These are phyloP conservation scores for Hydraecia micacea DNA, from an alignment of 2,888 invertebrate species.

Conservation along the genomic window DNA sequence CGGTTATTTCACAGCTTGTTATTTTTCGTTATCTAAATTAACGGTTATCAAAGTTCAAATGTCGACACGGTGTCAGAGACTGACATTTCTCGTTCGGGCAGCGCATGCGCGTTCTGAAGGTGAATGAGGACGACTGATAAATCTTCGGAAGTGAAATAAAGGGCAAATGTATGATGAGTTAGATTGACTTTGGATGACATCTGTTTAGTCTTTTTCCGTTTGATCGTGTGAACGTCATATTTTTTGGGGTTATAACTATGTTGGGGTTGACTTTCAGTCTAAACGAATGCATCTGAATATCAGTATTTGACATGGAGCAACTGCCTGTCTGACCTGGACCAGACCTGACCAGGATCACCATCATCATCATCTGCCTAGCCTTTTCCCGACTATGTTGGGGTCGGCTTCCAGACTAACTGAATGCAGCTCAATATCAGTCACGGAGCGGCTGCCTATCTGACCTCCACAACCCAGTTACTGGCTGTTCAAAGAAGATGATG, in stretches of 20 bases:
- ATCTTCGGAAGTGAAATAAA: slow-evolving; percentile 77
- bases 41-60: slow-evolving; percentile 73
- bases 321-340: background rate
- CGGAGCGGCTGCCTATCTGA: background rate
- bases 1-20: slow-evolving; percentile 55
- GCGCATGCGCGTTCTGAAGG: slow-evolving; percentile 75
- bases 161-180: slow-evolving; percentile 64
- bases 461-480: background rate
- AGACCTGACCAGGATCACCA: too few species aligned
- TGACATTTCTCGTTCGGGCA: slow-evolving; percentile 61
- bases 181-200: slow-evolving; percentile 60
- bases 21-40: slow-evolving; percentile 63
- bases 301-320: background rate
- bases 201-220: slow-evolving; percentile 12
- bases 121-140: slow-evolving; percentile 78
- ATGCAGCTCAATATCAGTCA: background rate
- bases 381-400: background rate
- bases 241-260: too few species aligned
- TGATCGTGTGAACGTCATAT: background rate
- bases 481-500: too few species aligned
- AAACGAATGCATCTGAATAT: background rate
- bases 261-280: background rate
- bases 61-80: slow-evolving; percentile 69
- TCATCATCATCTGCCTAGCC: too few species aligned
- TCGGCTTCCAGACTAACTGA: background rate